Percentiles rank a stretch among this genome's conserved stretches.
Evolutionary conservation across 64 coral and sea anemone genomes (phyloP).

Genomic region (Montipora cactus): DNA sequence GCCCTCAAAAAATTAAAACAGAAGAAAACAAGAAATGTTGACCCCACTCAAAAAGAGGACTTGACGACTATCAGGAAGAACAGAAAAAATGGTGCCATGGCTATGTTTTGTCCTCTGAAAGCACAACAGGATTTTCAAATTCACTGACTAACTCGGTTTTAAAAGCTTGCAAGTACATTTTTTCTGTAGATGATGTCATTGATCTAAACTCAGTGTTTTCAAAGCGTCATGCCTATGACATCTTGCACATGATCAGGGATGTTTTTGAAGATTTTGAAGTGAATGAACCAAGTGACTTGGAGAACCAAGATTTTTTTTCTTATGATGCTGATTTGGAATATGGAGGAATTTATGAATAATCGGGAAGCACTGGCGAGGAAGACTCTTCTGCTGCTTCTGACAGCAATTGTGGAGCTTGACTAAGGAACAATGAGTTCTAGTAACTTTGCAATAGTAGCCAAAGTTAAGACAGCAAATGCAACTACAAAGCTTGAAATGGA

Average conservation of each 20-base stretch:
- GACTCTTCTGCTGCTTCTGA: background rate
- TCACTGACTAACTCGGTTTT: conserved; percentile 16
- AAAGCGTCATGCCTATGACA: conserved; percentile 52
- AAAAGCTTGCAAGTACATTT: conserved; percentile 6
- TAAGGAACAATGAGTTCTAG: background rate
- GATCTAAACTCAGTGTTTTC: conserved; percentile 46
- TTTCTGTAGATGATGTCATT: conserved; percentile 27
- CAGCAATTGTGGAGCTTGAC: background rate
- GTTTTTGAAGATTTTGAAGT: conserved; percentile 49
- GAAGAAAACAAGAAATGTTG: conserved; percentile 11
- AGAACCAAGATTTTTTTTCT: background rate
- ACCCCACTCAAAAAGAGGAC: background rate
- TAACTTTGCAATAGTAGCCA: no score
- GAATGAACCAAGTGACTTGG: background rate
- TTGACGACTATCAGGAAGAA: conserved; percentile 14
- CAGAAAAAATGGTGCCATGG: background rate
- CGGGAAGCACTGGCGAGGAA: background rate
- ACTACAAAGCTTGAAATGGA: no score
- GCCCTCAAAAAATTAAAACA: background rate
- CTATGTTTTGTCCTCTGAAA: conserved; percentile 19
- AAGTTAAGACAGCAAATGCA: no score
- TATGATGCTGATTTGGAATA: conserved; percentile 40
- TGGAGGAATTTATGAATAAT: conserved; percentile 39
- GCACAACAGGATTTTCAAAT: conserved; percentile 39
- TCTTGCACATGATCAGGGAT: conserved; percentile 65